These are phyloP conservation scores for Lasioglossum baleicum DNA, from an alignment of 1,140 invertebrate species.

Conservation along the genomic window DNA sequence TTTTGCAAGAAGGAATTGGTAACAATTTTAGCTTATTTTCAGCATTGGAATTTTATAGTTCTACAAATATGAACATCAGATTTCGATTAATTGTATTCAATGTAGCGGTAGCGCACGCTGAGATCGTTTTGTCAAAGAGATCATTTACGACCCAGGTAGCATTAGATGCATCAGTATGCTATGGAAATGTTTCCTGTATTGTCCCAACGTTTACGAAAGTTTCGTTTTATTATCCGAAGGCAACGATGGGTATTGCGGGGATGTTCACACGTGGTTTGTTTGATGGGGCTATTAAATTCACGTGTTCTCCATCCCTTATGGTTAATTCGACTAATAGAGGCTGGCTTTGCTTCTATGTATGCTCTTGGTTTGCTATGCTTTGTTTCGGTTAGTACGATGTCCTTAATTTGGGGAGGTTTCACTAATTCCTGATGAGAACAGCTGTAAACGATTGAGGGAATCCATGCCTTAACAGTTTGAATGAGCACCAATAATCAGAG, in stretches of 20 bases:
- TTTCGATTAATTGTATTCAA: no score
- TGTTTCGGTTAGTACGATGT: background rate
- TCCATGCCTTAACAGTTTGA: no score
- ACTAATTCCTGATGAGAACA: background rate
- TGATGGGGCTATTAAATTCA: conserved; percentile 5
- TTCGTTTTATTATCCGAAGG: background rate
- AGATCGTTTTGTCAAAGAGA: no score
- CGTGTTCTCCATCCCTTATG: background rate
- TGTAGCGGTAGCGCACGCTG: no score
- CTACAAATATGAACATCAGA: no score
- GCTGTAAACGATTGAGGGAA: no score
- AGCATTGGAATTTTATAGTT: no score
- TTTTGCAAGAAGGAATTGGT: no score
- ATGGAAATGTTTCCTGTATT: conserved; percentile 58
- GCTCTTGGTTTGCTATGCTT: background rate
- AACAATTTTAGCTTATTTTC: no score
- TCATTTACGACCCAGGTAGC: no score
- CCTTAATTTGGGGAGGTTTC: background rate
- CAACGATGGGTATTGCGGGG: conserved; percentile 6
- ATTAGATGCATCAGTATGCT: background rate
- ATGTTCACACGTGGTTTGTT: conserved; percentile 1
- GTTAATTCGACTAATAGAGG: conserved; percentile 12
- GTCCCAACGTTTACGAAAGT: conserved; percentile 63
- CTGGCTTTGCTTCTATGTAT: background rate
- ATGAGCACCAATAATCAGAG: no score